Evolutionary conservation across 2,888 invertebrate genomes (phyloP).

Genomic region (Trachelus troglodyta): DNA sequence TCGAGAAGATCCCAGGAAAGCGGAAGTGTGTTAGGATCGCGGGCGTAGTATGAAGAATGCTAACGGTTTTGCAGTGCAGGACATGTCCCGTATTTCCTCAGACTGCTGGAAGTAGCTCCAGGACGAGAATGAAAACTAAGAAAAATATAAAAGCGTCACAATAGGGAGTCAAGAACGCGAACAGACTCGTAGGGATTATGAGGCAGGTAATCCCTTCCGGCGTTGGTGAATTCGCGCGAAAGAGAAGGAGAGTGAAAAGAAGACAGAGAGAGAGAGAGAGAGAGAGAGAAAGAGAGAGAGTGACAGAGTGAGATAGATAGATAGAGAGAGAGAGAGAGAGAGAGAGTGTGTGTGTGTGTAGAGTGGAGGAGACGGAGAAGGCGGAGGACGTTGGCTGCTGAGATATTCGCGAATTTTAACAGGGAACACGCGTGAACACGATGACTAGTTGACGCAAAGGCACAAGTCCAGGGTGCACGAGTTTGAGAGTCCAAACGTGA

Average conservation of each 20-base stretch:
- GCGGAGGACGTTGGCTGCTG: background rate
- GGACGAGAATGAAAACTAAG: background rate
- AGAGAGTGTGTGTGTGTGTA: background rate
- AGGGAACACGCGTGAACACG: background rate
- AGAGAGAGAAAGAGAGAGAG: background rate
- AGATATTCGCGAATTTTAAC: background rate
- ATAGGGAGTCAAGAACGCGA: background rate
- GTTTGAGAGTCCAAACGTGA: background rate
- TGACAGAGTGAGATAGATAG: background rate
- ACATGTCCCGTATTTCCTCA: background rate
- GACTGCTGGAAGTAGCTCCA: background rate
- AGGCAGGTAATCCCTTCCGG: background rate
- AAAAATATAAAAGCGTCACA: background rate
- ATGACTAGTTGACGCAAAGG: background rate
- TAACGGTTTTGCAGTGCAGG: background rate
- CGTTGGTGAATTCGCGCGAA: constrained; percentile 1
- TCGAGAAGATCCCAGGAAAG: background rate
- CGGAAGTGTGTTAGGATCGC: background rate
- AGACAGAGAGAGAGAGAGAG: background rate
- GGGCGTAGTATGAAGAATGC: constrained; percentile 1
- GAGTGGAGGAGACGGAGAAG: background rate
- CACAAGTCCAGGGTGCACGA: background rate
- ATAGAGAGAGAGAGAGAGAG: background rate
- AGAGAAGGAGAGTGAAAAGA: constrained; percentile 7
- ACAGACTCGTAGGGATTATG: constrained; percentile 1